Evolutionary conservation across 2,888 invertebrate species (phyloP).

Genomic region (Andricus curvator): DNA sequence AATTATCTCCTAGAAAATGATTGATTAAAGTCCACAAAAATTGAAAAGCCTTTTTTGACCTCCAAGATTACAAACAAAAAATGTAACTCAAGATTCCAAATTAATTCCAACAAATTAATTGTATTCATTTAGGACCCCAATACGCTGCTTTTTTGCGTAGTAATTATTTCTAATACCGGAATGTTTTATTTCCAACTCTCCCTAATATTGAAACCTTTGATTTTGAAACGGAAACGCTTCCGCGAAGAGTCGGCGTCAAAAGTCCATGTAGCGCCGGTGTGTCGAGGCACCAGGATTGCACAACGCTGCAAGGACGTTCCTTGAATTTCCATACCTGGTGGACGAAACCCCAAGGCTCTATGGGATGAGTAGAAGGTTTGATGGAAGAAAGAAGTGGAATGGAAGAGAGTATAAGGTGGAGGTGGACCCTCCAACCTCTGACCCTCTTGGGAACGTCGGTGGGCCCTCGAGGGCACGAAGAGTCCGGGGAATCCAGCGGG

Average conservation of each 20-base stretch:
- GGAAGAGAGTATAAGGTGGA: slow-evolving; percentile 47
- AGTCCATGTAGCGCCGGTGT: not conserved
- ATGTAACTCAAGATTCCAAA: no score
- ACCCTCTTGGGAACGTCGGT: slow-evolving; percentile 69
- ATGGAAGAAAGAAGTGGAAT: slow-evolving; percentile 45
- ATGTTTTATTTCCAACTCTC: no score
- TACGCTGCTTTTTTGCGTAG: no score
- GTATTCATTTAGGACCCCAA: no score
- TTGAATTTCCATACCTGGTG: slow-evolving; percentile 38
- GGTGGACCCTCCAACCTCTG: slow-evolving; percentile 67
- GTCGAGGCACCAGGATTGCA: not conserved
- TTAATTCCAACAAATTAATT: no score
- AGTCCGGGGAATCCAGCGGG: slow-evolving; percentile 47
- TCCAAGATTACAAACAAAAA: no score
- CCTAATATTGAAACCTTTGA: not conserved
- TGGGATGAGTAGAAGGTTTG: slow-evolving; percentile 29
- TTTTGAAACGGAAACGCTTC: not conserved
- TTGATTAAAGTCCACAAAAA: no score
- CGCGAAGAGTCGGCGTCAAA: not conserved
- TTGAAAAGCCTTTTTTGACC: no score
- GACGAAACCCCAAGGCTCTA: not conserved
- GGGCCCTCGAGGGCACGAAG: slow-evolving; percentile 63
- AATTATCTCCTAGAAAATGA: no score
- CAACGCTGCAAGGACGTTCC: slow-evolving; percentile 32
- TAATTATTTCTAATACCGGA: no score